These are phyloP conservation scores for Macrobrachium rosenbergii DNA, from an alignment of 1,140 invertebrate species.

Conservation along the genomic window DNA sequence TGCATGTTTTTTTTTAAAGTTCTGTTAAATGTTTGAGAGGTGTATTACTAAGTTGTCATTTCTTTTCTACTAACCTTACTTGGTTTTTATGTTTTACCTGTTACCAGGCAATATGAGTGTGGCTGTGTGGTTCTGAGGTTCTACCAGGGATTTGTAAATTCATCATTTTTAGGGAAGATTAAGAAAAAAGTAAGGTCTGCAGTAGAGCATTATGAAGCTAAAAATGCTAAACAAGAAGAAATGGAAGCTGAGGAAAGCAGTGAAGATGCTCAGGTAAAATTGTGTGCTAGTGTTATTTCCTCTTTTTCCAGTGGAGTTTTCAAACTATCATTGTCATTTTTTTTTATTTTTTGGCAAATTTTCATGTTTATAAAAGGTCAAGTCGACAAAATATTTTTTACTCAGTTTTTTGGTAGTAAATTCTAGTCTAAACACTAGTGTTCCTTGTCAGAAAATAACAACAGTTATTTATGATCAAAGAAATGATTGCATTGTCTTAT, in stretches of 20 bases:
- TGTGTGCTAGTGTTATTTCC: background rate
- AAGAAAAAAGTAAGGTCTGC: slow-evolving; percentile 80
- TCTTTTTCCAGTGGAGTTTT: too few species aligned
- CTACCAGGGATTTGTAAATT: slow-evolving; percentile 81
- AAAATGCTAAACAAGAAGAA: slow-evolving; percentile 68
- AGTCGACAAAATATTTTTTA: too few species aligned
- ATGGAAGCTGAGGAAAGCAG: slow-evolving; percentile 45
- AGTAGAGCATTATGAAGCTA: slow-evolving; percentile 71
- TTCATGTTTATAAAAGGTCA: too few species aligned
- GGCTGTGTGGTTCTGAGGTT: slow-evolving; percentile 82
- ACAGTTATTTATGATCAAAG: too few species aligned
- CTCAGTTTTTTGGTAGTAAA: too few species aligned
- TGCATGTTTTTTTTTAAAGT: too few species aligned
- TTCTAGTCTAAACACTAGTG: too few species aligned
- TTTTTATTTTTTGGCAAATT: too few species aligned
- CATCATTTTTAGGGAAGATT: slow-evolving; percentile 80
- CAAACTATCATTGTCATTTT: too few species aligned
- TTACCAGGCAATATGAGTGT: slow-evolving; percentile 69
- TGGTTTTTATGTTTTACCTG: background rate
- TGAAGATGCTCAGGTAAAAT: background rate
- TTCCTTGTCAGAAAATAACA: too few species aligned
- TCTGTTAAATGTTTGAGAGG: too few species aligned
- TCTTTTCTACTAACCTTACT: slow-evolving; percentile 11
- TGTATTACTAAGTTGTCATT: slow-evolving; percentile 2
- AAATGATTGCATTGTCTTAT: too few species aligned